Conservation (phyloP, 1,140 invertebrate species). For the Laupala kohalensis region DNA sequence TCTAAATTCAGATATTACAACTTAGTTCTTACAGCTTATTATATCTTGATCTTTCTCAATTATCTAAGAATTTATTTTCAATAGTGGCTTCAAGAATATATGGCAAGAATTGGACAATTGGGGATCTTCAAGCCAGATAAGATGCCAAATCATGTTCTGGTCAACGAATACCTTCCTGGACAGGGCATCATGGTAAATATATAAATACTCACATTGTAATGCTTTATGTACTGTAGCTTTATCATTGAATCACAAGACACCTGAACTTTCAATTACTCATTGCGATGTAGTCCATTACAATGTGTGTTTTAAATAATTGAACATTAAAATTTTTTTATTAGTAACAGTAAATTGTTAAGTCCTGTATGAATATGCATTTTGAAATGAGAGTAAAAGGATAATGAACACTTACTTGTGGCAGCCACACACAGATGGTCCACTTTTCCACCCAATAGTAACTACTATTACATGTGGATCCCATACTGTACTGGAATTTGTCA, state of each 20-base stretch:
- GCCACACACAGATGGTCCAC: slow-evolving; percentile 87
- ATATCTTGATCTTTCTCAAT: no score
- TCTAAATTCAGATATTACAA: no score
- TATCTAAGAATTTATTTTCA: slow-evolving; percentile 24
- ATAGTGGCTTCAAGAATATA: slow-evolving; percentile 66
- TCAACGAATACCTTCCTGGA: slow-evolving; percentile 89
- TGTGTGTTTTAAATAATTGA: background rate
- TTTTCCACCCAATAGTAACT: slow-evolving; percentile 85
- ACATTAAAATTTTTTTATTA: background rate
- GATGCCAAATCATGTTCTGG: slow-evolving; percentile 81
- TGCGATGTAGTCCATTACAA: background rate
- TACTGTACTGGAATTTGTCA: slow-evolving; percentile 66
- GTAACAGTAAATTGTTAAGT: background rate
- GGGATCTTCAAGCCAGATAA: slow-evolving; percentile 61
- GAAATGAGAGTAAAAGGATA: slow-evolving; percentile 3
- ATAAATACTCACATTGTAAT: background rate
- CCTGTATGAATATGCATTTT: slow-evolving; percentile 1
- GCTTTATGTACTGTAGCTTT: background rate
- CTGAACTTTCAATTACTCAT: background rate
- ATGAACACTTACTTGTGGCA: slow-evolving; percentile 20
- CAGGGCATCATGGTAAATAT: slow-evolving; percentile 75
- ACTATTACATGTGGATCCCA: slow-evolving; percentile 87
- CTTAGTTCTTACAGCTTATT: no score
- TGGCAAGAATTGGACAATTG: slow-evolving; percentile 57
- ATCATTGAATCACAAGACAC: background rate